Percentiles rank a stretch among this genome's conserved stretches.
Evolutionary conservation across 2,113 vertebrate species (phyloP).

Genomic region (Gymnarchus niloticus): DNA sequence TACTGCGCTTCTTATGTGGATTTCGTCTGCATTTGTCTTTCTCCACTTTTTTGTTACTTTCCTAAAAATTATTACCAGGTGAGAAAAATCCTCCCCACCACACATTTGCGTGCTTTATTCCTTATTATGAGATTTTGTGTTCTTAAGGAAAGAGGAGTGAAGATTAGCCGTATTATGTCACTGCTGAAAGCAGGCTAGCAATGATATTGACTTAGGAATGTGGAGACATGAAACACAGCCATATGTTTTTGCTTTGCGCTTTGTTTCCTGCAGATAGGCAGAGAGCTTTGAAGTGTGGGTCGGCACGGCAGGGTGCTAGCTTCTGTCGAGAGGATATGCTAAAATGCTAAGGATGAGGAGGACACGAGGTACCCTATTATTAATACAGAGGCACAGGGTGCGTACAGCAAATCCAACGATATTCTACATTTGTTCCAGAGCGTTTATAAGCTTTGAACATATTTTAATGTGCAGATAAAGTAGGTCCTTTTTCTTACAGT

Average conservation of each 20-base stretch:
- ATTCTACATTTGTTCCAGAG: slow-evolving; percentile 99
- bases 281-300: slow-evolving; percentile 93
- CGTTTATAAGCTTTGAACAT: slow-evolving; percentile 98
- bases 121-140: background rate
- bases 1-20: background rate
- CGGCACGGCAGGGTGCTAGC: slow-evolving; percentile 85
- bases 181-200: slow-evolving; percentile 67
- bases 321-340: slow-evolving; percentile 85
- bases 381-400: slow-evolving; percentile 76
- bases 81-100: background rate
- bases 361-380: slow-evolving; percentile 82
- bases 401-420: slow-evolving; percentile 91
- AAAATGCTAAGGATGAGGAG: slow-evolving; percentile 74
- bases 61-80: background rate
- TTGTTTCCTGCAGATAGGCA: slow-evolving; percentile 87
- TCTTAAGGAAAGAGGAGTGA: slow-evolving; percentile 42
- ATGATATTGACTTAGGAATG: slow-evolving; percentile 27
- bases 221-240: slow-evolving; percentile 61
- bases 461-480: slow-evolving; percentile 89
- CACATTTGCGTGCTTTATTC: background rate
- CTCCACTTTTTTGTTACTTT: background rate
- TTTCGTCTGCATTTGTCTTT: slow-evolving; percentile 36
- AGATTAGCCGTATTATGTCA: slow-evolving; percentile 66
- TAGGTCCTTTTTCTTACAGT: slow-evolving; percentile 89
- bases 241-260: slow-evolving; percentile 77